Conservation (phyloP, 2,113 vertebrate species). For the Nothoprocta perdicaria region DNA sequence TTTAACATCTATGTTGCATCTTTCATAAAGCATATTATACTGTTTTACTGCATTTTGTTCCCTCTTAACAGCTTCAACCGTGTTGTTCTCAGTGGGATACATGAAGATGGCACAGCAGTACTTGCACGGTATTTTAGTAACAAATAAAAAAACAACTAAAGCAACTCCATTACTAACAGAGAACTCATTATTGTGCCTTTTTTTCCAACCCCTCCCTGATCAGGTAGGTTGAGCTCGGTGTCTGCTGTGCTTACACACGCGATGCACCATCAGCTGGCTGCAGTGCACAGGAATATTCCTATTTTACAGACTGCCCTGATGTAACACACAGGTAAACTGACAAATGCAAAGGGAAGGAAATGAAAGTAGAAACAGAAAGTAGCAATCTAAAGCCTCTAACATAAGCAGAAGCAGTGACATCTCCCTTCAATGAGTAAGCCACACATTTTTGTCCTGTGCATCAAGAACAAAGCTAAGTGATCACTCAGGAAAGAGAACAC, state of each 20-base stretch:
- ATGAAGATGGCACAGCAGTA: background rate
- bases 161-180: background rate
- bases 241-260: background rate
- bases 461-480: background rate
- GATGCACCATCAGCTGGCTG: background rate
- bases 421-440: background rate
- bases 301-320: background rate
- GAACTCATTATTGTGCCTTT: background rate
- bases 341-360: background rate
- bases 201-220: background rate
- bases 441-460: background rate
- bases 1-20: background rate
- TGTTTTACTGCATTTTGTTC: background rate
- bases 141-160: background rate
- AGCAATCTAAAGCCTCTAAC: background rate
- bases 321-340: background rate
- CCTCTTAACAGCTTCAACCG: background rate
- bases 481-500: background rate
- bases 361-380: background rate
- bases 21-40: background rate
- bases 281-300: background rate
- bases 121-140: background rate
- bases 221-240: background rate
- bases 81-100: background rate
- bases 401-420: background rate